These are phyloP conservation scores for Volucella zonaria DNA, from an alignment of 2,888 invertebrate species.

Conservation along the genomic window DNA sequence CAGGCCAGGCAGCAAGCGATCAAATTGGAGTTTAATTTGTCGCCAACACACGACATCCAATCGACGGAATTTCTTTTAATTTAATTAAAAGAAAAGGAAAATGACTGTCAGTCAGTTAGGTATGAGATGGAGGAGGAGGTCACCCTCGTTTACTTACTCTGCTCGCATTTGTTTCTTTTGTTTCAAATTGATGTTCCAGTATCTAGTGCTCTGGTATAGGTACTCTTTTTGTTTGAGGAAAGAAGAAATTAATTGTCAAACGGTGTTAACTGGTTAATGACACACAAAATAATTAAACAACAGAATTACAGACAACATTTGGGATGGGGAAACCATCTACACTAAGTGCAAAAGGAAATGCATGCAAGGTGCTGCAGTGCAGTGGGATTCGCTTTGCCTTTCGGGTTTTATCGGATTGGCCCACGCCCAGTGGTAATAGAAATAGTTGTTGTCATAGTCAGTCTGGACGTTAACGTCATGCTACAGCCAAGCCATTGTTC, in stretches of 20 bases:
- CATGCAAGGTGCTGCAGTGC: constrained; percentile 52
- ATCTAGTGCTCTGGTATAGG: not conserved
- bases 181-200: not conserved
- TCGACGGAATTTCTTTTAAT: constrained; percentile 56
- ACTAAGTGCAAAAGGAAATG: constrained; percentile 40
- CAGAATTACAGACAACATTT: not conserved
- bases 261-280: constrained; percentile 69
- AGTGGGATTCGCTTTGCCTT: constrained; percentile 44
- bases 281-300: constrained; percentile 47
- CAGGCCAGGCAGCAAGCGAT: constrained; percentile 1
- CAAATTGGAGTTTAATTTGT: constrained; percentile 24
- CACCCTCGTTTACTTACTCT: too few relatives aligned
- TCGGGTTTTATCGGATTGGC: constrained; percentile 70
- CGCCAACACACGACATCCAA: not conserved
- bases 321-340: constrained; percentile 56
- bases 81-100: constrained; percentile 52
- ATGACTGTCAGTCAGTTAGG: not conserved
- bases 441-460: constrained; percentile 46
- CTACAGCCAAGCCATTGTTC: constrained; percentile 52
- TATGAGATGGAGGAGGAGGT: too few relatives aligned
- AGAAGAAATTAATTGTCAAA: constrained; percentile 63
- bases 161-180: not conserved
- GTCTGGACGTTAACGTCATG: constrained; percentile 39
- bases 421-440: constrained; percentile 70
- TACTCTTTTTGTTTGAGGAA: constrained; percentile 1